These are phyloP conservation scores for Neoitamus cyanurus DNA, from an alignment of 2,888 invertebrate genomes.

Conservation along the genomic window DNA sequence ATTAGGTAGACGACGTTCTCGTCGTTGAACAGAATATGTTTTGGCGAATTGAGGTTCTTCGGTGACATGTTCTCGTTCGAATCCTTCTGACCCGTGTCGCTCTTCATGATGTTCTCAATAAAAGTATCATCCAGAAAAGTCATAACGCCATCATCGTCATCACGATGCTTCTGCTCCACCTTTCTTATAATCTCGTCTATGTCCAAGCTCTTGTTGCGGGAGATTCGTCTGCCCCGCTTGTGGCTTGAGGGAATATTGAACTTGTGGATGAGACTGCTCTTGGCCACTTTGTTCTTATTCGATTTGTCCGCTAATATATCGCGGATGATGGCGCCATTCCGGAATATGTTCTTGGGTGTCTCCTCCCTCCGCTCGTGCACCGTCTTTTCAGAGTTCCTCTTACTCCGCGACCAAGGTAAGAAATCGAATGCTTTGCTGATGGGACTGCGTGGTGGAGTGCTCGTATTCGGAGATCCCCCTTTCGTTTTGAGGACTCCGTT, in stretches of 20 bases:
- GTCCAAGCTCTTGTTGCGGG: conserved; percentile 64
- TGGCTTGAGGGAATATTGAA: conserved; percentile 46
- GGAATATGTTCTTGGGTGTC: conserved; percentile 62
- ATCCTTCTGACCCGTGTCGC: conserved; percentile 35
- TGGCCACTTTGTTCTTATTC: conserved; percentile 53
- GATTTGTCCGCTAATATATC: conserved; percentile 62
- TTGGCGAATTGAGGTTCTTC: conserved; percentile 49
- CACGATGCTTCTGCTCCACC: conserved; percentile 56
- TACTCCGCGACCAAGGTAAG: conserved; percentile 62
- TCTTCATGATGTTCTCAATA: conserved; percentile 56
- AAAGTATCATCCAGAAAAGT: conserved; percentile 59
- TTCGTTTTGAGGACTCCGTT: conserved; percentile 50
- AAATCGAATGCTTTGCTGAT: conserved; percentile 66
- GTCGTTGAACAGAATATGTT: conserved; percentile 65
- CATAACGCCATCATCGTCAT: conserved; percentile 31
- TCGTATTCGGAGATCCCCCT: not conserved
- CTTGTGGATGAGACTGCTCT: conserved; percentile 19
- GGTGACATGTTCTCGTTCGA: conserved; percentile 6
- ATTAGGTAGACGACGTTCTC: conserved; percentile 65
- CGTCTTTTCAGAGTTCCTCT: conserved; percentile 55
- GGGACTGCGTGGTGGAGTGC: conserved; percentile 58
- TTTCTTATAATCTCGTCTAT: conserved; percentile 63
- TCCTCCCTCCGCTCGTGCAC: conserved; percentile 55
- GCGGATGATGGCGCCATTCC: conserved; percentile 62
- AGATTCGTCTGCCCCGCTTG: conserved; percentile 55